A percentile compares a stretch with the other conserved stretches of the same genome.
Conservation (phyloP, 2,797 vertebrate genomes). For the Myiotriccus ornatus region DNA sequence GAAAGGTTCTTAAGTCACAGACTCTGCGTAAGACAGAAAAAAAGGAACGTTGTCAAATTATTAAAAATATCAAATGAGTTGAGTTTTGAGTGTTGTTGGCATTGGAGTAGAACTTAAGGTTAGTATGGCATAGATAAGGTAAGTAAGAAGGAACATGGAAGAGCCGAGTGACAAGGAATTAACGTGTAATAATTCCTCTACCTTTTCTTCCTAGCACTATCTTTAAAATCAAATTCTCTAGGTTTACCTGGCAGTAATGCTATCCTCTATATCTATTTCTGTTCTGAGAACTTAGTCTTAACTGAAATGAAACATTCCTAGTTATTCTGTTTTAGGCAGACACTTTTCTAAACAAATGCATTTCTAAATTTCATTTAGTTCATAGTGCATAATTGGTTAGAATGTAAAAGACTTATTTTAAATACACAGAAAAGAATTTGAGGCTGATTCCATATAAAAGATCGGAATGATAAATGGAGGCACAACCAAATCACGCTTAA, state of each 20-base stretch:
- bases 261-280: neutral
- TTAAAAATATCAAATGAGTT: neutral
- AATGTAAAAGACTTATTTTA: neutral
- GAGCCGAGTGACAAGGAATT: neutral
- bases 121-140: neutral
- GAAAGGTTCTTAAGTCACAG: neutral
- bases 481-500: neutral
- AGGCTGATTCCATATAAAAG: neutral
- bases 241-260: neutral
- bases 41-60: neutral
- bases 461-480: neutral
- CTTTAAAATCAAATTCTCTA: neutral
- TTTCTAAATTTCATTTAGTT: neutral
- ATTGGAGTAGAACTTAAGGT: neutral
- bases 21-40: neutral
- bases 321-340: neutral
- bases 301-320: neutral
- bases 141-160: neutral
- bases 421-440: neutral
- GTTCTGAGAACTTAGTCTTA: neutral
- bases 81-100: neutral
- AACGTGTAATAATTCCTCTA: neutral
- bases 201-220: neutral
- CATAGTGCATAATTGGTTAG: neutral
- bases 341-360: neutral